These are phyloP conservation scores for Virgularia gustaviana DNA, from an alignment of 92 coral and sea anemone genomes.

Conservation along the genomic window DNA sequence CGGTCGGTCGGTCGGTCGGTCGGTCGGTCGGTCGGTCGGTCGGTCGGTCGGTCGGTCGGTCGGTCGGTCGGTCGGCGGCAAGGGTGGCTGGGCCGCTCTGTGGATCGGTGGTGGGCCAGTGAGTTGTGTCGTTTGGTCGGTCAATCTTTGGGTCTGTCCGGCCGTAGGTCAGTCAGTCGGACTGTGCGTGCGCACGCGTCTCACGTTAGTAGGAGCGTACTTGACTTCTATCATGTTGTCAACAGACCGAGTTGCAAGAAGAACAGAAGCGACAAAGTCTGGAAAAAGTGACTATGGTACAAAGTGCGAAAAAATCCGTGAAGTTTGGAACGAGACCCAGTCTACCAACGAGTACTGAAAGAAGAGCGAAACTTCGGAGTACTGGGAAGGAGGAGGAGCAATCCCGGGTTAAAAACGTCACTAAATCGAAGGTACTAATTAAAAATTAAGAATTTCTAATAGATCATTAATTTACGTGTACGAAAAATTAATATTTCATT, in stretches of 20 bases:
- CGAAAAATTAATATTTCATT: too few relatives aligned
- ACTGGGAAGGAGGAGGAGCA: constrained; percentile 66
- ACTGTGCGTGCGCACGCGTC: too few relatives aligned
- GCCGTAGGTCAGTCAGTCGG: too few relatives aligned
- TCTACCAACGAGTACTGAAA: constrained; percentile 38
- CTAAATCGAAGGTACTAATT: constrained; percentile 82
- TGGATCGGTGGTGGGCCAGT: too few relatives aligned
- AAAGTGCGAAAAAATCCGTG: constrained; percentile 34
- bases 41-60: too few relatives aligned
- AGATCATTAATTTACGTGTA: background rate
- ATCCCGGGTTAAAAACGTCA: constrained; percentile 41
- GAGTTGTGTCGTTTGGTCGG: too few relatives aligned
- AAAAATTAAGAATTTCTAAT: background rate
- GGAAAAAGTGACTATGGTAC: constrained; percentile 69
- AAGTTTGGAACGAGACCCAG: constrained; percentile 10
- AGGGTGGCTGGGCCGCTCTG: too few relatives aligned
- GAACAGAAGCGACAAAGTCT: constrained; percentile 11
- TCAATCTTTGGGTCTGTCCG: too few relatives aligned
- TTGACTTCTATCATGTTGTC: background rate
- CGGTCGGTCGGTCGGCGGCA: too few relatives aligned
- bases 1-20: too few relatives aligned
- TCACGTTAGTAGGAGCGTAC: too few relatives aligned
- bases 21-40: too few relatives aligned
- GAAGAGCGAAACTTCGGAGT: constrained; percentile 45
- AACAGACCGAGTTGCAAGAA: constrained; percentile 21